Conservation (phyloP, 2,888 invertebrate species). For the Meteorus cinctellus region DNA sequence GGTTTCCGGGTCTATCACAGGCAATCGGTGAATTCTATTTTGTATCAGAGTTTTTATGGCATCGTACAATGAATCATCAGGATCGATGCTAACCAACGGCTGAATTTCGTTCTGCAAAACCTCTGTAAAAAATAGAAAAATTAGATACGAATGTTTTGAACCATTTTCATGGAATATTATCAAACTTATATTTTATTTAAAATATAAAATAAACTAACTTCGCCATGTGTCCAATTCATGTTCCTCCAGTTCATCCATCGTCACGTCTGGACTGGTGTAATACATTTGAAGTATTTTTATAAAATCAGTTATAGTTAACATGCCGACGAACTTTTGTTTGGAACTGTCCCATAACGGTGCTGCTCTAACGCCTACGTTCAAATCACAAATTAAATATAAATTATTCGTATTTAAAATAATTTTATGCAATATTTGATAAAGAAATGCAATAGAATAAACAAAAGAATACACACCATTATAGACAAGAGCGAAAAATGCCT, state of each 20-base stretch:
- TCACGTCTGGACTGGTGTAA: conserved; percentile 93
- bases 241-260: conserved; percentile 97
- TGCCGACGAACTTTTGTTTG: conserved; percentile 95
- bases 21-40: conserved; percentile 96
- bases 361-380: conserved; percentile 88
- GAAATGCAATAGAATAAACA: conserved; percentile 59
- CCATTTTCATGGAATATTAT: conserved; percentile 34
- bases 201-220: conserved; percentile 76
- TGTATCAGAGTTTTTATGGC: conserved; percentile 94
- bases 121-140: conserved; percentile 75
- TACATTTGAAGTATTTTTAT: conserved; percentile 98
- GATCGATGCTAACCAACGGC: conserved; percentile 92
- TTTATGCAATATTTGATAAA: neutral
- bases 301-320: conserved; percentile 99
- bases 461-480: conserved; percentile 86
- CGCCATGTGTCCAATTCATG: conserved; percentile 98
- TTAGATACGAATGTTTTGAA: neutral
- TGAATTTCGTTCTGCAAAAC: conserved; percentile 89
- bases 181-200: neutral
- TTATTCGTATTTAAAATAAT: neutral
- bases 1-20: conserved; percentile 95
- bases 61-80: conserved; percentile 94
- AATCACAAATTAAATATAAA: neutral
- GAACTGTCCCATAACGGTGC: conserved; percentile 98
- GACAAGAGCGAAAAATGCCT: conserved; percentile 99